phyloP scores from a whole-genome alignment of 2,888 invertebrate genomes.

The Periphyllus acericola region DNA sequence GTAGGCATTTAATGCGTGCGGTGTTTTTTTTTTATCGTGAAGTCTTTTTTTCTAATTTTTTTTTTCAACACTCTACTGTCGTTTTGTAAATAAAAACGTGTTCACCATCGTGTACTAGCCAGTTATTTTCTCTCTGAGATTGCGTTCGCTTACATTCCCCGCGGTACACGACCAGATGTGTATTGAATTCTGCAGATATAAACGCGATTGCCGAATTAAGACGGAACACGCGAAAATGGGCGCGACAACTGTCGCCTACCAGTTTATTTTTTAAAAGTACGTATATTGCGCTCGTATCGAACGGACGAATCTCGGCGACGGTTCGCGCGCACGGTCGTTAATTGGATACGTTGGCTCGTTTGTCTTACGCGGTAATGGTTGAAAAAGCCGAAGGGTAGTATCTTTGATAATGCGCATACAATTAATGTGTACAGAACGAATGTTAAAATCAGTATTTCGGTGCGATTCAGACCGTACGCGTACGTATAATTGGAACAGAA shows the following conservation, averaged over 20 bases:
- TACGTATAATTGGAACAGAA: background rate
- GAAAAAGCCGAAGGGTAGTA: background rate
- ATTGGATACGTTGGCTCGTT: conserved; percentile 7
- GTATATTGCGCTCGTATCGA: background rate
- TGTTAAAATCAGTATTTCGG: background rate
- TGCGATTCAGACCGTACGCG: background rate
- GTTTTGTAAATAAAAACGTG: background rate
- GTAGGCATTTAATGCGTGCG: too few species aligned
- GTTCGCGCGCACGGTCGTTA: background rate
- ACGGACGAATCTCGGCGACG: background rate
- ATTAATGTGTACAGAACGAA: background rate
- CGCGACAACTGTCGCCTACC: background rate
- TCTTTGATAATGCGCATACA: background rate
- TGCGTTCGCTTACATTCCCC: background rate
- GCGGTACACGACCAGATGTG: background rate
- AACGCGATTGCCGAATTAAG: background rate
- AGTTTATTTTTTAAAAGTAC: conserved; percentile 2
- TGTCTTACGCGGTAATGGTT: background rate
- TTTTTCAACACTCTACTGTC: background rate
- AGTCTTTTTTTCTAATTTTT: too few species aligned
- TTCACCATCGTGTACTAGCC: too few species aligned
- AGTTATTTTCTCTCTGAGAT: too few species aligned
- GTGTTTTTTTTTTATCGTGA: too few species aligned
- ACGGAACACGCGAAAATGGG: background rate
- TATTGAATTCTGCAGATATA: background rate